Evolutionary conservation across 37 sponge, comb jelly and placozoan genomes (phyloP).

Genomic region (Oopsacas minuta): DNA sequence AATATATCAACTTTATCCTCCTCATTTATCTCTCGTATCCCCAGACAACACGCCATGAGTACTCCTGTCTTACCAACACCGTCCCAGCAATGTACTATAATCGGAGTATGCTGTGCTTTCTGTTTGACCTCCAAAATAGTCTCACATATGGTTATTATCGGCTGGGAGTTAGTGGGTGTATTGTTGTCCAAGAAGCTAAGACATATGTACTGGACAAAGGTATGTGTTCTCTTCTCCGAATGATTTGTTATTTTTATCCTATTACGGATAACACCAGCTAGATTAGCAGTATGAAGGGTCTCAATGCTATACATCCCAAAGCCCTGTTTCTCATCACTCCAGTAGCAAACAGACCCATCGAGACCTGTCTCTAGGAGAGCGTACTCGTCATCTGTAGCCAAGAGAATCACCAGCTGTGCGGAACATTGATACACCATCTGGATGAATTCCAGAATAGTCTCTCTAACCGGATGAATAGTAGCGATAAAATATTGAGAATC

Average conservation of each 20-base stretch:
- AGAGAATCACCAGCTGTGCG: neutral
- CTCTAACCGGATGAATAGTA: neutral
- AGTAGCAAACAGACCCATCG: neutral
- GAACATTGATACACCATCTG: neutral
- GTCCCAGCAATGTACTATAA: slow-evolving; percentile 6
- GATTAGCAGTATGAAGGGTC: neutral
- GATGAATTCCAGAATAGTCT: neutral
- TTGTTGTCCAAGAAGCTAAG: neutral
- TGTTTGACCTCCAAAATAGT: neutral
- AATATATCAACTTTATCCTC: neutral
- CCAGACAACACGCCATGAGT: neutral
- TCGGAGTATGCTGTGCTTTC: neutral
- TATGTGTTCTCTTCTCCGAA: neutral
- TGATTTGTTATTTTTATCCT: slow-evolving; percentile 7
- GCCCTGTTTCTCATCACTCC: neutral
- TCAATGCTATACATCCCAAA: neutral
- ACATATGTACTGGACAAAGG: neutral
- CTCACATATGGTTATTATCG: neutral
- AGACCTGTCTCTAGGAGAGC: neutral
- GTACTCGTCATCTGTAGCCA: neutral
- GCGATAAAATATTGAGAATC: neutral
- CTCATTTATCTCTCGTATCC: neutral
- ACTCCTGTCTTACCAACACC: neutral
- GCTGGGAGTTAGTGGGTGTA: neutral
- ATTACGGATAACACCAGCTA: neutral